phyloP scores from a whole-genome alignment of 1,140 invertebrate genomes.

The Brevipalpus yothersi region DNA sequence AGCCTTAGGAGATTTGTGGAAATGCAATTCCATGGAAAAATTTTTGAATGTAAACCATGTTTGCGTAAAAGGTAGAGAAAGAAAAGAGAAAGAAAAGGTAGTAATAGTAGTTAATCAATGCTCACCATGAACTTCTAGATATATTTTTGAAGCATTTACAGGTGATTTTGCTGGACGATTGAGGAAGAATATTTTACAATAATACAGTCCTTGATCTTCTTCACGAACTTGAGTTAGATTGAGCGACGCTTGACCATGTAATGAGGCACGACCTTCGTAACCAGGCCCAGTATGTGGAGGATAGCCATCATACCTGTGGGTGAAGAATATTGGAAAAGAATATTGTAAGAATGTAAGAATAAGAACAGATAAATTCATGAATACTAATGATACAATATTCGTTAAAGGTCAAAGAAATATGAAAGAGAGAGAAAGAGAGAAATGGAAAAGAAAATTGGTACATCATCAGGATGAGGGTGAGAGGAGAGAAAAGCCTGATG shows the following conservation, averaged over 20 bases:
- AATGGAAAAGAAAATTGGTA: not conserved
- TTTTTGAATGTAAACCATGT: no score
- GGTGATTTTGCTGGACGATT: conserved; percentile 65
- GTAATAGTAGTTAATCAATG: no score
- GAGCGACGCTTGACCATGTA: conserved; percentile 62
- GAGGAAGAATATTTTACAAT: conserved; percentile 84
- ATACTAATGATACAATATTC: not conserved
- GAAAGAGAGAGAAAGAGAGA: not conserved
- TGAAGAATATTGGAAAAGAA: conserved; percentile 6
- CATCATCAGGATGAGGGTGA: not conserved
- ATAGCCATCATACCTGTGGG: conserved; percentile 58
- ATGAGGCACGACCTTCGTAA: conserved; percentile 65
- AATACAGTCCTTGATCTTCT: conserved; percentile 87
- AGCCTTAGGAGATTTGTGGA: no score
- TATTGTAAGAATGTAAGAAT: not conserved
- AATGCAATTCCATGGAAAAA: no score
- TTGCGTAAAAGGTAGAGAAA: no score
- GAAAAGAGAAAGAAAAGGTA: no score
- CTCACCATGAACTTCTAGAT: conserved; percentile 75
- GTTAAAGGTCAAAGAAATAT: not conserved
- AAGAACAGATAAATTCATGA: not conserved
- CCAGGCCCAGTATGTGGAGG: conserved; percentile 74
- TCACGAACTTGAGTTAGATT: conserved; percentile 76
- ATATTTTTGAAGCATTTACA: conserved; percentile 85
- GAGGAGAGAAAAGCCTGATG: not conserved